Evolutionary conservation across 2,888 invertebrate species (phyloP).

Genomic region (Alviniconcha strummeri): DNA sequence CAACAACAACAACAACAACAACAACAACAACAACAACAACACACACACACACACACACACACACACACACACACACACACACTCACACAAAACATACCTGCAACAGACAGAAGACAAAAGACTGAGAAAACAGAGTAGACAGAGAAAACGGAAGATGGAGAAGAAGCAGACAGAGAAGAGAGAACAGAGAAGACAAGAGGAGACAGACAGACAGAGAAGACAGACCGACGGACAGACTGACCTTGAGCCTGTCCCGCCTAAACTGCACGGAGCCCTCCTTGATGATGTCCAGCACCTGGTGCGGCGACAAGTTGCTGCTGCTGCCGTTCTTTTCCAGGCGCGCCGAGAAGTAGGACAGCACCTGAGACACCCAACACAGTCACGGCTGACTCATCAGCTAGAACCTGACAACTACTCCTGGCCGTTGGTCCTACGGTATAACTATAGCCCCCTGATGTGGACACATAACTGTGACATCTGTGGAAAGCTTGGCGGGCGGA

Average conservation of each 20-base stretch:
- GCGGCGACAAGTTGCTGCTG: conserved; percentile 87
- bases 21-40: neutral
- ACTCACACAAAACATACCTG: no score
- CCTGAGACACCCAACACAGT: conserved; percentile 70
- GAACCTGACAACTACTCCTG: no score
- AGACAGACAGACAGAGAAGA: no score
- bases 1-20: neutral
- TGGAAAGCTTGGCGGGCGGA: neutral
- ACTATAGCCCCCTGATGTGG: no score
- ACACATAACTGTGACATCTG: neutral
- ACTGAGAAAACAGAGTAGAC: no score
- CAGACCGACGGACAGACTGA: conserved; percentile 70
- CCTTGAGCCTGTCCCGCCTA: conserved; percentile 94
- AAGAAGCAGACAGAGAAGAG: no score
- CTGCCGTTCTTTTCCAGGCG: conserved; percentile 77
- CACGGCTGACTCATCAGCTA: neutral
- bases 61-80: neutral
- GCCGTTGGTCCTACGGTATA: no score
- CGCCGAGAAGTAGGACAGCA: conserved; percentile 82
- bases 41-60: neutral
- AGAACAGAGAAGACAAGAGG: no score
- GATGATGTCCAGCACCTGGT: conserved; percentile 90
- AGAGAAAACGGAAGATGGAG: no score
- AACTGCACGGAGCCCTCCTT: conserved; percentile 94
- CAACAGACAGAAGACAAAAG: no score